These are phyloP conservation scores for Ichneumoninae sp. DNA, from an alignment of 2,888 invertebrate species.

Conservation along the genomic window DNA sequence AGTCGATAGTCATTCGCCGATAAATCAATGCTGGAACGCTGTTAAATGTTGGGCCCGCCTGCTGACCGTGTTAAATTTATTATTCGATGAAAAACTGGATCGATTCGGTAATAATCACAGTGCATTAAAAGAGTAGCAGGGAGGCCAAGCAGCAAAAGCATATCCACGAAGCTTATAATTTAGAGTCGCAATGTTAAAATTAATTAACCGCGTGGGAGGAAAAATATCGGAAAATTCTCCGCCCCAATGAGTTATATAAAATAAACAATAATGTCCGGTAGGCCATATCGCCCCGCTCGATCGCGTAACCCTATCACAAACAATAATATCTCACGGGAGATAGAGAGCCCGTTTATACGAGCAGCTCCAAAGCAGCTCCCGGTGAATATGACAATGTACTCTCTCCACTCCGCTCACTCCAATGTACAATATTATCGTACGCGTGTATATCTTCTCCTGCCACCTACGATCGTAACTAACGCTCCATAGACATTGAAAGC, in stretches of 20 bases:
- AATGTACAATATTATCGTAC: conserved; percentile 42
- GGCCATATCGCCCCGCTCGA: not conserved
- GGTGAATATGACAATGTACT: not conserved
- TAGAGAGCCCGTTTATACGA: not conserved
- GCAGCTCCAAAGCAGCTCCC: not conserved
- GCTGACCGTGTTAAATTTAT: too few species aligned
- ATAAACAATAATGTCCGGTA: not conserved
- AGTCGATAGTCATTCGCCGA: too few species aligned
- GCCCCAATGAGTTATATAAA: not conserved
- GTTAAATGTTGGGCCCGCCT: too few species aligned
- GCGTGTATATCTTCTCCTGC: conserved; percentile 13
- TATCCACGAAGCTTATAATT: too few species aligned
- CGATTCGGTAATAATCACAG: too few species aligned
- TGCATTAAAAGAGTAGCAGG: too few species aligned
- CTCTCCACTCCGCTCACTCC: conserved; percentile 15
- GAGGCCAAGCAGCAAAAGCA: too few species aligned
- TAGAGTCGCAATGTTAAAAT: too few species aligned
- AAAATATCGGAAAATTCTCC: too few species aligned
- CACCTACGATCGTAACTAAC: conserved; percentile 46
- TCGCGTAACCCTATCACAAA: not conserved
- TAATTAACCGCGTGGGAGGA: too few species aligned
- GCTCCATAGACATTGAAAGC: conserved; percentile 39
- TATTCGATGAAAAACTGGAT: too few species aligned
- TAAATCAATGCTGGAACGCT: too few species aligned
- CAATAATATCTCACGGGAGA: not conserved